Percentiles rank a stretch among this genome's conserved stretches.
Evolutionary conservation across 2,797 vertebrate genomes (phyloP).

Genomic region (Gadopsis bispinosus): DNA sequence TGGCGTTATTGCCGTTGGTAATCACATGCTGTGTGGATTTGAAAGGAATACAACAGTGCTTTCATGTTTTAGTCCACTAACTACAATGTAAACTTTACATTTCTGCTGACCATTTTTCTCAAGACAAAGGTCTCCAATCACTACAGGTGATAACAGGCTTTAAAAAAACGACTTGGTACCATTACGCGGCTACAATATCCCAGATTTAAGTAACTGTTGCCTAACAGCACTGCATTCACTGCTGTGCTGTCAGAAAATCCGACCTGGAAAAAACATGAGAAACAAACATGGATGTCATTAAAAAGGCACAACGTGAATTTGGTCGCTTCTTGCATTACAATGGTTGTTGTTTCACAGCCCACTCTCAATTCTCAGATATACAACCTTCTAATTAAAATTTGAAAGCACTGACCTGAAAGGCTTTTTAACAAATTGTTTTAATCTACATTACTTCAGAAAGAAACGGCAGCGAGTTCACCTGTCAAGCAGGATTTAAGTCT

Average conservation of each 20-base stretch:
- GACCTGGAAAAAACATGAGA: slow-evolving; percentile 77
- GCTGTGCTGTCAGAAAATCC: slow-evolving; percentile 80
- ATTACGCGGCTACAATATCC: slow-evolving; percentile 57
- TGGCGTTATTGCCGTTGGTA: background rate
- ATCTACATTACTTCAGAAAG: slow-evolving; percentile 1
- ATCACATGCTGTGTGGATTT: slow-evolving; percentile 36
- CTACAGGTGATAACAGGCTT: slow-evolving; percentile 45
- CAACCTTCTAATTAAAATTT: slow-evolving; percentile 20
- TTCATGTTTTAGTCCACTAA: slow-evolving; percentile 46
- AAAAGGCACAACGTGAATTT: slow-evolving; percentile 45
- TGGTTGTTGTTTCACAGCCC: slow-evolving; percentile 69
- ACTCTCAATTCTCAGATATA: slow-evolving; percentile 69
- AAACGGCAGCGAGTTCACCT: background rate
- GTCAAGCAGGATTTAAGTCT: slow-evolving; percentile 20
- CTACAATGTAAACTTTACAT: slow-evolving; percentile 60
- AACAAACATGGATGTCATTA: slow-evolving; percentile 74
- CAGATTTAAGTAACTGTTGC: slow-evolving; percentile 59
- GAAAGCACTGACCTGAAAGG: slow-evolving; percentile 44
- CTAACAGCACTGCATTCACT: slow-evolving; percentile 75
- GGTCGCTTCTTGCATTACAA: slow-evolving; percentile 49
- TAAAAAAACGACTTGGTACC: slow-evolving; percentile 11
- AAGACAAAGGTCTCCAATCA: slow-evolving; percentile 40
- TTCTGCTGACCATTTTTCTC: slow-evolving; percentile 77
- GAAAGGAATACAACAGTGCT: background rate
- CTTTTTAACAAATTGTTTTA: slow-evolving; percentile 23